Evolutionary conservation across 2,797 vertebrate genomes (phyloP), one percentile per base, ranked within the genome.

Genomic region (Nyctalus aviator): DNA sequence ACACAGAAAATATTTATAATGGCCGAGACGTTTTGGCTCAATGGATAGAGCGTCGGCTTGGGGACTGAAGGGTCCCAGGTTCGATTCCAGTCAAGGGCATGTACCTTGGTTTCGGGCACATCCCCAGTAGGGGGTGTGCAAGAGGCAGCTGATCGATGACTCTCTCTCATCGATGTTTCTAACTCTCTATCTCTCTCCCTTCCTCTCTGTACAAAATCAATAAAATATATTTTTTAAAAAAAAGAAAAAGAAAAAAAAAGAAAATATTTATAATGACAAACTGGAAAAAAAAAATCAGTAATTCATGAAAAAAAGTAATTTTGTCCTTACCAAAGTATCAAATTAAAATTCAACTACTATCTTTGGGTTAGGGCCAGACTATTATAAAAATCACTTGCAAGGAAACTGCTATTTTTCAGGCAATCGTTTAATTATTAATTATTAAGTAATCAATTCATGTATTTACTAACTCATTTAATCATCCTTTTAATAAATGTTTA

Each of bases 251-350:
- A n/a, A n/a, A n/a, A n/a, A n/a, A n/a, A n/a, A n/a, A 82, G 75
- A 85, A 48, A 89, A 79, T 95, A 94, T 94, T 94, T 96, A 79
- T 41, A 75, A n/a, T 77, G 57, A 44, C 69, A 95, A 93, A 77
- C 35, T 55, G 69, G 90, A 94, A 35, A 94, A 35, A 77, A 84
- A 81, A 53, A 55, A 71, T 82, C 71, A 84, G n/a, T 84, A 91
- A 73, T 48, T 91, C 23, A 90, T 53, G 68, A 93, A 59, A 64
- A 81, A 78, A 90, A 57, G 37, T 55, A 92, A 71, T 55, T 53
- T 91, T 48, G 81, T 46, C 12, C 44, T 92, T 81, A 76, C 44
- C 4, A 71, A 91, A 92, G 15, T 71, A 17, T 73, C 81, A 87
- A 90, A 91, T 84, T 84, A 78, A 90, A 91, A 59, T 94, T 64